Base-by-base conservation (phyloP, 2,888 invertebrate species). In the Temnothorax ravouxi region DNA sequence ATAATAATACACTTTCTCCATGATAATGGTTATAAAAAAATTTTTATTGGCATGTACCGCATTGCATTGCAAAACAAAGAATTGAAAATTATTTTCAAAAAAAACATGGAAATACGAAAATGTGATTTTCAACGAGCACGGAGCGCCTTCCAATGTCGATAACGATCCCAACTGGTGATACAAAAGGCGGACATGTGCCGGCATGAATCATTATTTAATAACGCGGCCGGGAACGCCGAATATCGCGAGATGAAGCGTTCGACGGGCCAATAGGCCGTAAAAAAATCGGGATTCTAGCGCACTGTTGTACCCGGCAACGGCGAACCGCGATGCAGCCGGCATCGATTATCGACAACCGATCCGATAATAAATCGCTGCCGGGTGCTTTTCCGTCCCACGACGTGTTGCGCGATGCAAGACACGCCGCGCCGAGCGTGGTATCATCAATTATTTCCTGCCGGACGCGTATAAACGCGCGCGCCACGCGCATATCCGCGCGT, bases 311-410 rank as follows among this genome's bases (percentile, higher is more conserved):
- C 25, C 34, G 18, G 47, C 41, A 44, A 79, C 15, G 72, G 25
- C 50, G 79, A 84, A 64, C 72, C 47, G 29, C 72, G 72, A 72
- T 61, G 47, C 71, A 34, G 50, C 21, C 47, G 71, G 34, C 50
- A 86, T 86, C 86, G 84, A 89, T 89, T 89, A 89, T 89, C 89
- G 89, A 84, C 88, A 85, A 81, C 66, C 77, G 54, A 50, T n/a
- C n/a, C 84, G 85, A 89, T 89, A 89, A 89, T 89, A 87, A 89
- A 89, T 89, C 81, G 80, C 80, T 62, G 71, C 74, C 66, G 61
- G 47, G 52, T 77, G 77, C 61, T 88, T 82, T 85, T 59, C 75
- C 50, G 47, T 29, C 62, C 79, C 81, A 62, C 84, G 88, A 86
- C 83, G 76, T 64, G 82, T 75, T 76, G 84, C 67, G 80, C 81